Evolutionary conservation across 2,888 invertebrate genomes (phyloP), one percentile per base, ranked within the genome.

Genomic region (Melanostoma mellinum): DNA sequence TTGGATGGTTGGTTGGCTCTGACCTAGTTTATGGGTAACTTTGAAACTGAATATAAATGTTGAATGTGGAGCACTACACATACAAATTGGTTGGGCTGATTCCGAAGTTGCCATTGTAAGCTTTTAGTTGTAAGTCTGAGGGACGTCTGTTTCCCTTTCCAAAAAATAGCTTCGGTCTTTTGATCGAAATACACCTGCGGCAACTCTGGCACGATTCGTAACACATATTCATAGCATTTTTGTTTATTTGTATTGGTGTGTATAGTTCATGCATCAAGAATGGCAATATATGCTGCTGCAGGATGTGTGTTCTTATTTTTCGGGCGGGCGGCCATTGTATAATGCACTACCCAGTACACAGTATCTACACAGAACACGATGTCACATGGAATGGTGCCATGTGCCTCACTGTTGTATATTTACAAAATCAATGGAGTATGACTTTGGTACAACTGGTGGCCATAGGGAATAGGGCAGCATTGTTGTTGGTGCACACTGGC

Each of bases 1-100:
- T 67, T 67, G 58, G 60, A 53, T 60, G 71, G 71, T 65, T 80
- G 76, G 76, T 48, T 76, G 58, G 76, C 58, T 81, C 58, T 81
- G 81, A 76, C 81, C 81, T 72, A 81, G 76, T 72, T 81, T 65
- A 65, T 33, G 38, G 48, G 75, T 65, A 67, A 76, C 60, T 81
- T 72, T 81, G 61, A 44, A 81, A 72, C 58, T 35, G 53, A 60
- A 71, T 56, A 69, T 79, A 79, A 79, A 79, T 71, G 75, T 53
- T 80, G 63, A 55, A 80, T 75, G 60, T 69, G 10, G 52, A 75
- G 42, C 74, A 48, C 46, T 33, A 48, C 32, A 38, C 36, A 48
- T 30, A 20, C 20, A 33, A 44, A 61, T 46, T 69, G 76, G 71
- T 55, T 33, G 30, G 44, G 20, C 52, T 35, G 36, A 36, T 10